Evolutionary conservation across 2,888 invertebrate species (phyloP).

Genomic region (Megalurothrips usitatus): DNA sequence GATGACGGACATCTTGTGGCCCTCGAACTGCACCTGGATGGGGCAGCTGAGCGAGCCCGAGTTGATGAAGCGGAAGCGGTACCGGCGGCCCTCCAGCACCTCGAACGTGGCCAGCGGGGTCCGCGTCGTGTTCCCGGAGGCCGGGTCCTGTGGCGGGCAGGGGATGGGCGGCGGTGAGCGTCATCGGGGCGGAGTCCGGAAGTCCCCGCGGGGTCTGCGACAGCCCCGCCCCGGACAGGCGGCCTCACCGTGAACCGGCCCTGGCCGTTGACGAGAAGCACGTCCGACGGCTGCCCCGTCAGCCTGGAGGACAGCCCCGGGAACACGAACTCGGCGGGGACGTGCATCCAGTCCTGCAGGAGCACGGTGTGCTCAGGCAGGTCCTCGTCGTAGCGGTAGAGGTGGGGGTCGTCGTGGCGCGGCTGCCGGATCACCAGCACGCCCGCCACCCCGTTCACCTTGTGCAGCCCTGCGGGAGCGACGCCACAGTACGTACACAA

Average conservation of each 20-base stretch:
- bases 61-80: slow-evolving; percentile 55
- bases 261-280: slow-evolving; percentile 45
- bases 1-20: slow-evolving; percentile 53
- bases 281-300: slow-evolving; percentile 45
- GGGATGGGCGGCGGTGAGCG: too few species aligned
- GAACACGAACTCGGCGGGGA: slow-evolving; percentile 44
- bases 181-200: too few species aligned
- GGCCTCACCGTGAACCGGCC: slow-evolving; percentile 41
- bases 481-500: too few species aligned
- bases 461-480: slow-evolving; percentile 51
- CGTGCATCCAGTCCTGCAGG: slow-evolving; percentile 52
- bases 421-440: slow-evolving; percentile 55
- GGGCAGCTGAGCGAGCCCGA: slow-evolving; percentile 55
- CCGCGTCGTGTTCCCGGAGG: slow-evolving; percentile 39
- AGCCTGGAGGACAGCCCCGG: slow-evolving; percentile 47
- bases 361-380: slow-evolving; percentile 53
- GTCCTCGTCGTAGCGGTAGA: slow-evolving; percentile 47
- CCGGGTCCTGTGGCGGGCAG: slow-evolving; percentile 38
- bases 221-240: too few species aligned
- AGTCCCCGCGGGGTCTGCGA: too few species aligned
- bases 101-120: slow-evolving; percentile 41
- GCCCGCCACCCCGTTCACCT: slow-evolving; percentile 58
- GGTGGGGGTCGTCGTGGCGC: slow-evolving; percentile 44
- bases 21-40: slow-evolving; percentile 48
- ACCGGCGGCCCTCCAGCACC: slow-evolving; percentile 49